A percentile compares a stretch with the other conserved stretches of the same genome.
phyloP scores from a whole-genome alignment of 2,113 vertebrate species.

The Diphyllodes magnificus region DNA sequence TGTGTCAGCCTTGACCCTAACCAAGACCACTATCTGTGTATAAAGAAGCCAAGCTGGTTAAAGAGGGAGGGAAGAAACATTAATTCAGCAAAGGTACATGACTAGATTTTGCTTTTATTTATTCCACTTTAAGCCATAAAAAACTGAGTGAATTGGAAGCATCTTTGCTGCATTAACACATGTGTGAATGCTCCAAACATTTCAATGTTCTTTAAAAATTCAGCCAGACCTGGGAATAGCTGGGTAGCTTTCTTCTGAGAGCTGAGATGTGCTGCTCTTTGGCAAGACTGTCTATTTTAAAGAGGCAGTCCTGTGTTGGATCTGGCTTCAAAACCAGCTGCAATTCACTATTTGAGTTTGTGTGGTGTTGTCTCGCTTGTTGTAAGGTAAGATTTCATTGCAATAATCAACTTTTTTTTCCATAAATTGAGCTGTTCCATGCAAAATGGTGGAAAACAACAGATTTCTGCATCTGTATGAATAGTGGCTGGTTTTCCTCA shows the following conservation, averaged over 20 bases:
- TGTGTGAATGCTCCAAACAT: neutral
- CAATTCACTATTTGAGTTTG: neutral
- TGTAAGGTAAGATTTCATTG: neutral
- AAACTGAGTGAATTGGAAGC: neutral
- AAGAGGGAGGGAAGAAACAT: neutral
- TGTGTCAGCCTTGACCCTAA: neutral
- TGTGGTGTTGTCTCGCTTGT: neutral
- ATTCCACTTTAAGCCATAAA: neutral
- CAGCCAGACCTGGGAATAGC: neutral
- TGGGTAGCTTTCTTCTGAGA: neutral
- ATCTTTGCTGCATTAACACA: neutral
- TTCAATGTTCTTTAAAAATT: neutral
- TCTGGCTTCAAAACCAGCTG: neutral
- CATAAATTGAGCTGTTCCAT: neutral
- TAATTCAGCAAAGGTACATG: neutral
- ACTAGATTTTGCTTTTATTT: neutral
- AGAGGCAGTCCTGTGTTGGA: neutral
- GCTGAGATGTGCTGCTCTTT: neutral
- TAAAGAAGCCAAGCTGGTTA: neutral
- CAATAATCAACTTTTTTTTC: neutral
- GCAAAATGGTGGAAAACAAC: neutral
- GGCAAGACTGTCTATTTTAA: neutral
- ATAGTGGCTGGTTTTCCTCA: neutral
- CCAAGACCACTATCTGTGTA: accelerated
- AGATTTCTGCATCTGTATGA: neutral